Base-by-base conservation (phyloP, 2,888 invertebrate species). In the Clostera curtula region DNA sequence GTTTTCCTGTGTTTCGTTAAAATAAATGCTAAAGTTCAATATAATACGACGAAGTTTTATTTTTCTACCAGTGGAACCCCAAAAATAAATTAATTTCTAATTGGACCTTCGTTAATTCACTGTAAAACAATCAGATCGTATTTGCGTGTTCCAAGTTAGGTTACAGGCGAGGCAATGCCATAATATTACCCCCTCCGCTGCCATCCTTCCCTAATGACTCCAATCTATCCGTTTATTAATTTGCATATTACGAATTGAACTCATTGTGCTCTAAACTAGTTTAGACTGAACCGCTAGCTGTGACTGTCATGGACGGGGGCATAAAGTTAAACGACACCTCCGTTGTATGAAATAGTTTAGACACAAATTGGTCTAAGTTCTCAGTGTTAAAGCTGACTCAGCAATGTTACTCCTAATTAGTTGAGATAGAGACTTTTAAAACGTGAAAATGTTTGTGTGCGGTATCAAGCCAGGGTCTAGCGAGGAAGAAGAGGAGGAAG, bases 401-500 rank as follows among this genome's bases (percentile, higher is more conserved):
- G 6, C 3, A 18, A 18, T n/a, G 8, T 4, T 18, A 18, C 8
- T 18, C 8, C 15, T 18, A 18, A 18, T 18, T 18, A 18, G 8
- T 18, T 18, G 8, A 18, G 5, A 11, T 8, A 9, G 19, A 5
- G 2, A 3, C 11, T 12, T 7, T 25, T 11, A 8, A 4, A 24
- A 8, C 23, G 5, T 18, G 10, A 54, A 57, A 47, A 88, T 88
- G 88, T 88, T 88, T 56, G 87, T 88, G 32, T 79, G 77, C 50
- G 87, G 86, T 27, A 75, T 85, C 21, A 74, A 72, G 36, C 79
- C 80, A 20, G 86, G 85, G n/a, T 80, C 86, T 24, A 86, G 82
- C 36, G 86, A 86, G 27, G 87, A 87, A 22, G 86, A 86, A 24
- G 87, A 87, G 35, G 87, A 87, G 46, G 87, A 87, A 59, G 87